phyloP scores from a whole-genome alignment of 1,140 invertebrate species.

The Aplysia californica region DNA sequence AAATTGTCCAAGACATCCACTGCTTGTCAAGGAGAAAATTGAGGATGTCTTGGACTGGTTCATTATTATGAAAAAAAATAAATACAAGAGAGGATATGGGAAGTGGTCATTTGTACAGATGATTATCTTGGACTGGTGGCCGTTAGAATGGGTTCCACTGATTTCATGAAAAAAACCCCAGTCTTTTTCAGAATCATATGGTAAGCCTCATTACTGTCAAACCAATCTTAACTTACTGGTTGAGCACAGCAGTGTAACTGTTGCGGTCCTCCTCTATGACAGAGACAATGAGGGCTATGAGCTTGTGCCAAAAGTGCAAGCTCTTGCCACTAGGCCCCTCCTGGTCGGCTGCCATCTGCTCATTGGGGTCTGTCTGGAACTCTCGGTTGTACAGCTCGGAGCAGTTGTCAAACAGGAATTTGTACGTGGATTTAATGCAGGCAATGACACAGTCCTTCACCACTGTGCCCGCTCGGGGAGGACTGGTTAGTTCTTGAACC shows the following conservation, averaged over 20 bases:
- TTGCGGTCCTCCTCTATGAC: slow-evolving; percentile 99
- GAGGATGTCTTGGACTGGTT: no score
- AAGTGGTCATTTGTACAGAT: no score
- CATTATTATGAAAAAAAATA: no score
- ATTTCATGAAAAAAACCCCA: no score
- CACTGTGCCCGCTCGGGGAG: slow-evolving; percentile 95
- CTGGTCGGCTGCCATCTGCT: slow-evolving; percentile 47
- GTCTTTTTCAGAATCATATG: no score
- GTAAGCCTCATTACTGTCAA: no score
- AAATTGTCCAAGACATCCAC: no score
- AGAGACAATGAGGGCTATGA: slow-evolving; percentile 97
- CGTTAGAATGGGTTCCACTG: no score
- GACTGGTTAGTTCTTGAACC: slow-evolving; percentile 98
- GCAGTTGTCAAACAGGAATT: slow-evolving; percentile 98
- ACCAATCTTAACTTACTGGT: slow-evolving; percentile 88
- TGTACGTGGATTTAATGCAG: slow-evolving; percentile 96
- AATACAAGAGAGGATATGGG: no score
- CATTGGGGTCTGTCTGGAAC: slow-evolving; percentile 78
- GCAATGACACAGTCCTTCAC: slow-evolving; percentile 99
- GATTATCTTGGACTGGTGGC: no score
- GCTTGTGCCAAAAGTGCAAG: slow-evolving; percentile 98
- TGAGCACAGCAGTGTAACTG: slow-evolving; percentile 97
- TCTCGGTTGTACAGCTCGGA: slow-evolving; percentile 94
- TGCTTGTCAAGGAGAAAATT: no score
- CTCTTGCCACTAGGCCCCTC: slow-evolving; percentile 70